Conservation (phyloP, 2,888 invertebrate species). For the Volucella inflata region DNA sequence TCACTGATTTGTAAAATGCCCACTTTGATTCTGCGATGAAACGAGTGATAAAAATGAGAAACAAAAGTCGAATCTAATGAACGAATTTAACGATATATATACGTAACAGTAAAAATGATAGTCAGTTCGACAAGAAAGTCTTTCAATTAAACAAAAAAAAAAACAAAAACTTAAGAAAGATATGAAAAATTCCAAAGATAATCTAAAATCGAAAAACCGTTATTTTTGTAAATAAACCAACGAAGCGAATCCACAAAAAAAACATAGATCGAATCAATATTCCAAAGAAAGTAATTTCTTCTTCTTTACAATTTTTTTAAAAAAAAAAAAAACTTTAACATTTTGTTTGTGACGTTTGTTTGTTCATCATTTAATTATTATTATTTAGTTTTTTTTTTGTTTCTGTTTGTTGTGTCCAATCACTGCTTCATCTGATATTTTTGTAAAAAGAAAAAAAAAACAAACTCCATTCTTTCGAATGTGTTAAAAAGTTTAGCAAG, state of each 20-base stretch:
- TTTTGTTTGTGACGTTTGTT: slow-evolving; percentile 71
- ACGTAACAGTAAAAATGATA: slow-evolving; percentile 47
- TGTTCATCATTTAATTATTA: slow-evolving; percentile 47
- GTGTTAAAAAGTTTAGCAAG: slow-evolving; percentile 5
- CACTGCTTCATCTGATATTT: slow-evolving; percentile 55
- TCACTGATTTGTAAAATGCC: slow-evolving; percentile 80
- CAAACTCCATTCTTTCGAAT: slow-evolving; percentile 43
- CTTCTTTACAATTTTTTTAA: slow-evolving; percentile 32
- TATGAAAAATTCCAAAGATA: slow-evolving; percentile 14
- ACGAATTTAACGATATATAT: slow-evolving; percentile 48
- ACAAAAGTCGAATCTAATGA: slow-evolving; percentile 33
- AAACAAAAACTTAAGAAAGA: slow-evolving; percentile 20
- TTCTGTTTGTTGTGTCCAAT: slow-evolving; percentile 59
- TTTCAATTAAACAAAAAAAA: slow-evolving; percentile 25
- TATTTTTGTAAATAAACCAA: slow-evolving; percentile 78
- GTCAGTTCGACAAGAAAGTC: slow-evolving; percentile 53
- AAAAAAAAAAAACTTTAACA: slow-evolving; percentile 20
- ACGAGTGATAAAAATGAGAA: slow-evolving; percentile 47
- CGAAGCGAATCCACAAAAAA: slow-evolving; percentile 62
- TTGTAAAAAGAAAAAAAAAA: slow-evolving; percentile 1
- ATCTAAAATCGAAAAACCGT: slow-evolving; percentile 12
- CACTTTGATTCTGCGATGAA: slow-evolving; percentile 50
- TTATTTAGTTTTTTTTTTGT: slow-evolving; percentile 53
- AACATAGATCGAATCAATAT: slow-evolving; percentile 43
- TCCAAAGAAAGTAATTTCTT: slow-evolving; percentile 66